Percentiles rank a stretch among this genome's conserved stretches.
Evolutionary conservation across 2,888 invertebrate species (phyloP).

Genomic region (Strigamia maritima): DNA sequence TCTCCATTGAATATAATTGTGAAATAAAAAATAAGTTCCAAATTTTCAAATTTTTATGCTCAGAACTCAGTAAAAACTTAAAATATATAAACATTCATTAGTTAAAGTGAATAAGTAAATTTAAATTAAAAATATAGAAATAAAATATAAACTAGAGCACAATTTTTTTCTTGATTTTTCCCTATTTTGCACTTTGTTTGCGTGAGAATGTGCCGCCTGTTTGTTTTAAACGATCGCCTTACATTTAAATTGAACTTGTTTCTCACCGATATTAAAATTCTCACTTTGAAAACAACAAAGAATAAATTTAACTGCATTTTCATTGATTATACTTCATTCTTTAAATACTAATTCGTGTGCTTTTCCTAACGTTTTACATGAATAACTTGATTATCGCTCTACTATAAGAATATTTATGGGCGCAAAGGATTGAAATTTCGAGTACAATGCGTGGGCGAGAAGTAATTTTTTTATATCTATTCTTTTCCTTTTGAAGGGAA

Average conservation of each 20-base stretch:
- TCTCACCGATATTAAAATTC: background rate
- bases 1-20: too few relatives aligned
- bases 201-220: conserved; percentile 5
- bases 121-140: background rate
- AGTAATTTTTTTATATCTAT: conserved; percentile 10
- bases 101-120: background rate
- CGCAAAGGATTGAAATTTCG: background rate
- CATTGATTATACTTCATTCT: background rate
- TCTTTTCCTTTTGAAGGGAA: background rate
- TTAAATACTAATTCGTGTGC: background rate
- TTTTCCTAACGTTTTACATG: background rate
- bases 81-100: too few relatives aligned
- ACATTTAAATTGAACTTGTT: conserved; percentile 10
- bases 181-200: background rate
- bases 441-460: background rate
- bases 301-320: background rate
- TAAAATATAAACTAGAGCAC: background rate
- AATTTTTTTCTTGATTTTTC: background rate
- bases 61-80: too few relatives aligned
- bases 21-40: too few relatives aligned
- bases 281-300: background rate
- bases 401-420: background rate
- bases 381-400: background rate
- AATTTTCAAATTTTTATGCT: too few relatives aligned
- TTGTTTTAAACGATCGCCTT: conserved; percentile 1